phyloP scores from a whole-genome alignment of 2,113 vertebrate genomes.

The Tupaia chinensis region DNA sequence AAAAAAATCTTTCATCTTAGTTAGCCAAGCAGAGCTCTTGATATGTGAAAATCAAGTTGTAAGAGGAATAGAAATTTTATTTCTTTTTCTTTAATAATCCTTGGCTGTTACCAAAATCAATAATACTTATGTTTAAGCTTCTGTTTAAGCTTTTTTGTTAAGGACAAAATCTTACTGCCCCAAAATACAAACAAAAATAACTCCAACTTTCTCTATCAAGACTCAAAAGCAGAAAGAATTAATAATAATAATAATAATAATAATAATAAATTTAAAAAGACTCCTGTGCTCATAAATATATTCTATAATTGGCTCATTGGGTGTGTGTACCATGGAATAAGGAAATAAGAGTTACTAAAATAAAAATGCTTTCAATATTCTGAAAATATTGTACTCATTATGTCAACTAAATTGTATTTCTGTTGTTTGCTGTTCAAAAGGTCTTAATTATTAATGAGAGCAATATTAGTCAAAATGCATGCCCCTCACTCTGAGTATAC shows the following conservation, averaged over 20 bases:
- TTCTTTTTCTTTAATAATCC: background rate
- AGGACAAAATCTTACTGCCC: background rate
- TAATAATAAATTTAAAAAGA: background rate
- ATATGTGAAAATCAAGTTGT: background rate
- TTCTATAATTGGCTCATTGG: background rate
- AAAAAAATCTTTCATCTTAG: background rate
- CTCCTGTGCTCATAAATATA: background rate
- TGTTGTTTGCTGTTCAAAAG: background rate
- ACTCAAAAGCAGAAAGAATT: background rate
- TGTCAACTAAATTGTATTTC: background rate
- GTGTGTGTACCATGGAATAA: background rate
- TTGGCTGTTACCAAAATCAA: background rate
- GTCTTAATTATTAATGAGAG: background rate
- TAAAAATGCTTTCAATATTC: background rate
- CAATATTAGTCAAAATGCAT: background rate
- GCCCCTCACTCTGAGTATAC: background rate
- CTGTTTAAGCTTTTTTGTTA: background rate
- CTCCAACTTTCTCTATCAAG: background rate
- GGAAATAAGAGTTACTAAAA: background rate
- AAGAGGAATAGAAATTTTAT: background rate
- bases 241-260: background rate
- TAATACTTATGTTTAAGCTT: background rate
- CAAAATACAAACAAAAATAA: background rate
- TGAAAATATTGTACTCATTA: background rate
- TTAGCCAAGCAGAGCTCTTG: background rate